These are phyloP conservation scores for Charina bottae DNA, from an alignment of 2,113 vertebrate genomes.

Conservation along the genomic window DNA sequence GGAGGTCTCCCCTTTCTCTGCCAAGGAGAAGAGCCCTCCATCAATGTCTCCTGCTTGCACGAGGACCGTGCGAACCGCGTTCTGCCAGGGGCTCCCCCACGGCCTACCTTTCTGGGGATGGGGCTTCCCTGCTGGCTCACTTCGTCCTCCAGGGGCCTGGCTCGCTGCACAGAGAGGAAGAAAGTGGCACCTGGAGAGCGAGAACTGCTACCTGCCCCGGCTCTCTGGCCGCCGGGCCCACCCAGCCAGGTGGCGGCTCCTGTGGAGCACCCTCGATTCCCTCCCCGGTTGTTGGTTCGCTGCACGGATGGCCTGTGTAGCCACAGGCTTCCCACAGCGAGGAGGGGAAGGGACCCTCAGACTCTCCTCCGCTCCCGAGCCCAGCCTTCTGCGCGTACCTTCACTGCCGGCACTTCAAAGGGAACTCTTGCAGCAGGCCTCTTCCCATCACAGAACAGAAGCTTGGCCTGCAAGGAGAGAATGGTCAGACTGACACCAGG, in stretches of 20 bases:
- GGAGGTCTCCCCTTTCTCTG: conserved; percentile 91
- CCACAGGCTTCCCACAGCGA: background rate
- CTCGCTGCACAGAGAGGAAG: conserved; percentile 73
- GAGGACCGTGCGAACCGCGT: rapidly evolving
- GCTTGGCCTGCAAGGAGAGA: conserved; percentile 82
- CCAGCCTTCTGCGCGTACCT: conserved; percentile 76
- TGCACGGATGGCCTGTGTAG: background rate
- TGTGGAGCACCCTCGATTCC: too few relatives aligned
- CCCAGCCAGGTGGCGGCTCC: too few relatives aligned
- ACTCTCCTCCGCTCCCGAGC: background rate
- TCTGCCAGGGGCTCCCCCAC: background rate
- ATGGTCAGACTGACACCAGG: too few relatives aligned
- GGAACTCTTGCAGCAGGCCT: conserved; percentile 73
- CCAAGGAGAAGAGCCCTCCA: conserved; percentile 12
- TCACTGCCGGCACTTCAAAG: conserved; percentile 76
- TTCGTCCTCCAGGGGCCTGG: conserved; percentile 84
- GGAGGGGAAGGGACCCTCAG: background rate
- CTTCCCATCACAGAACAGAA: conserved; percentile 88
- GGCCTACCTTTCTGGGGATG: conserved; percentile 85
- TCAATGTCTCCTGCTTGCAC: background rate
- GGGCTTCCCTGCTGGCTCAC: conserved; percentile 85
- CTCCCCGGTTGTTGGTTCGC: background rate
- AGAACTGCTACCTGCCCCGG: background rate
- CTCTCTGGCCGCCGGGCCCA: too few relatives aligned
- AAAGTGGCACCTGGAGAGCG: background rate